Conservation (phyloP, 2,797 vertebrate genomes). For the Sebastolobus alascanus region DNA sequence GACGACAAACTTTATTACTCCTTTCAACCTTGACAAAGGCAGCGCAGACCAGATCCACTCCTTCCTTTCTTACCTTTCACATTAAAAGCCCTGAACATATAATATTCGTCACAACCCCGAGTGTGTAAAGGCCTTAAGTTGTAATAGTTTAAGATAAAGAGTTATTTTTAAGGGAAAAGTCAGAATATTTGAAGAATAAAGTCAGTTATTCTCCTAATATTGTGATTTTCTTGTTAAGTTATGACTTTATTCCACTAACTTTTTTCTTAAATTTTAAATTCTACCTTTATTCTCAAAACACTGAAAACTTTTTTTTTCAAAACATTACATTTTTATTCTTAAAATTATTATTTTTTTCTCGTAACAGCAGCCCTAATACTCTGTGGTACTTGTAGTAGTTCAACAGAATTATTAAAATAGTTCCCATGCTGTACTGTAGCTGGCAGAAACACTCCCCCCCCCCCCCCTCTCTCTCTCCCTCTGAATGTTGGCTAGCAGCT, state of each 20-base stretch:
- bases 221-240: background rate
- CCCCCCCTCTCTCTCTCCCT: background rate
- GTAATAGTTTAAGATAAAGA: background rate
- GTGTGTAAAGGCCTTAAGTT: background rate
- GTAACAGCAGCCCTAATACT: background rate
- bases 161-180: background rate
- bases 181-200: background rate
- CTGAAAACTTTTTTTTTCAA: background rate
- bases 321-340: background rate
- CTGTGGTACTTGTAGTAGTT: background rate
- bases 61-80: background rate
- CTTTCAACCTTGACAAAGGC: background rate
- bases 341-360: background rate
- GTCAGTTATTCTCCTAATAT: no score
- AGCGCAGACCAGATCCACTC: no score
- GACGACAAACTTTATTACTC: background rate
- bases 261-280: background rate
- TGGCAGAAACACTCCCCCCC: background rate
- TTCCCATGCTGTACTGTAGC: background rate
- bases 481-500: background rate
- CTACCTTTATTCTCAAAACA: background rate
- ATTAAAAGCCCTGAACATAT: background rate
- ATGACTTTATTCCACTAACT: background rate
- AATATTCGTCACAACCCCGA: background rate
- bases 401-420: background rate